A percentile compares a stretch with the other conserved stretches of the same genome.
Conservation (phyloP, 1,140 invertebrate species). For the Oryzaephilus surinamensis region DNA sequence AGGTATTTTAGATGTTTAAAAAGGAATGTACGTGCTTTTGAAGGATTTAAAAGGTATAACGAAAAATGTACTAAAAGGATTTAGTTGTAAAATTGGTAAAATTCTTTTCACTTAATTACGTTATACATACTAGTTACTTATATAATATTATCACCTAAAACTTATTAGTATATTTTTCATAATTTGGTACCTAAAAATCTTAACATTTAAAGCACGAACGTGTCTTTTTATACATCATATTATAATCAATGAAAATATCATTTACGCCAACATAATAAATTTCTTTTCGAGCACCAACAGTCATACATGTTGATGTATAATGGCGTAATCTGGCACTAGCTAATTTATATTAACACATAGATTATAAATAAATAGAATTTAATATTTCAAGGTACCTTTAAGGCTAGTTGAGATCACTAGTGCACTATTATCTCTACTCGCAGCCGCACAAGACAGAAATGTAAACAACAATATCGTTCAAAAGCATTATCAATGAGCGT, state of each 20-base stretch:
- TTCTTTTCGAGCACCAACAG: conserved; percentile 25
- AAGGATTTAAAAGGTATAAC: too few species aligned
- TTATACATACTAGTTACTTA: too few species aligned
- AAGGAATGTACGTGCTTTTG: too few species aligned
- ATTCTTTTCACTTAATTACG: too few species aligned
- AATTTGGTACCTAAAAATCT: neutral
- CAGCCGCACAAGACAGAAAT: conserved; percentile 24
- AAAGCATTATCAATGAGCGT: too few species aligned
- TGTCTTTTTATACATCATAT: too few species aligned
- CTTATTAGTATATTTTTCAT: neutral
- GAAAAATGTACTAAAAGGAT: too few species aligned
- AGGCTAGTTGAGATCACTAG: conserved; percentile 36
- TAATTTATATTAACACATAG: conserved; percentile 20
- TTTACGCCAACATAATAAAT: neutral
- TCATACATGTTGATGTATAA: conserved; percentile 30
- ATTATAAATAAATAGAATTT: conserved; percentile 31
- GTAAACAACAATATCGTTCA: too few species aligned
- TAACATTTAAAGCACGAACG: too few species aligned
- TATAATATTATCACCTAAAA: too few species aligned
- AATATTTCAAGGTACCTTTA: conserved; percentile 35
- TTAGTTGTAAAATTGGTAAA: too few species aligned
- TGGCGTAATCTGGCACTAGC: conserved; percentile 30
- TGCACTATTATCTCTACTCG: conserved; percentile 29
- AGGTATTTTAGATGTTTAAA: too few species aligned
- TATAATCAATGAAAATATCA: neutral